Evolutionary conservation across 2,113 vertebrate species (phyloP), one percentile per base, ranked within the genome.

Genomic region (Poicephalus meyeri): DNA sequence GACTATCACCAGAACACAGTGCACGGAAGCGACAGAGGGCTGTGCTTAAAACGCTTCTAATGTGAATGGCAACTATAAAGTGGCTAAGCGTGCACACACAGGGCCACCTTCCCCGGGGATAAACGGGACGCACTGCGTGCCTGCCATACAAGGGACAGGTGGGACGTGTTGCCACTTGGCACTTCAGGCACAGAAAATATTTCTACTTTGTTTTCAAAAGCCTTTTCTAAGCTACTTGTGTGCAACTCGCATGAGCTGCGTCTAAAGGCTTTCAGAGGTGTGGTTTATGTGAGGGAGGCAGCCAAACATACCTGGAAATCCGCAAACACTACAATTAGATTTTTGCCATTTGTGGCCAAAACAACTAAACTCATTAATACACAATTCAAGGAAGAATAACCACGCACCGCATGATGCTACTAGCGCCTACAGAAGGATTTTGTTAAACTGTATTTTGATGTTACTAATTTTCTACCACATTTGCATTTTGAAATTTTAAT

Each of bases 71-170:
- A 31, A 49, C 24, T 8, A 2, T 0, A 9, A 14, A 19, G 72
- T 1, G 71, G 26, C 47, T 37, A 8, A 33, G 5, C 1, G 5
- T 6, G 61, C 7, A 5, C 0, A 0, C 47, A 7, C 3, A 4
- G 6, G 18, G 44, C 6, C 47, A 4, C 31, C 41, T 44, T 46
- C 16, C 18, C 7, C 50, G 0, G 18, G 2, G 4, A 50, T 6
- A 2, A 21, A 65, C 0, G 0, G 52, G n/a, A 28, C 23, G 10
- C 71, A 69, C 11, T 3, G 0, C 0, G 0, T 13, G 31, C 49
- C 16, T 1, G 1, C 1, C 4, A 4, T 3, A 31, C 1, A 1
- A 16, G 18, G 29, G 9, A 41, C 16, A 14, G 1, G 1, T 0
- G 1, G 39, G 39, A 71, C 6, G 2, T 3, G 6, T 50, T n/a